phyloP scores from a whole-genome alignment of 1,140 invertebrate species.

The Bombus huntii region DNA sequence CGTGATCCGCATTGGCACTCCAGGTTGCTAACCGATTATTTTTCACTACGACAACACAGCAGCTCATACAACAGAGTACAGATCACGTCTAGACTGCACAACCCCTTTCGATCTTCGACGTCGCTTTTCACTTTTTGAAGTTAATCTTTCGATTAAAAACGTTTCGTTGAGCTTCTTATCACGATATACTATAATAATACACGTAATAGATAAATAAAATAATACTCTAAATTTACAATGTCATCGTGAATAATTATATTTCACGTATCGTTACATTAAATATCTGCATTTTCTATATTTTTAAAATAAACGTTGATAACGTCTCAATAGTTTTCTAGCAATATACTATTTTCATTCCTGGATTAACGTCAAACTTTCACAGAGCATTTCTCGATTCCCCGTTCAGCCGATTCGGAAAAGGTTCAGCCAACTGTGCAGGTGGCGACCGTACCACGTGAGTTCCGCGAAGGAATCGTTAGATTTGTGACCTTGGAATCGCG shows the following conservation, averaged over 20 bases:
- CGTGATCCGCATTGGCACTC: conserved; percentile 82
- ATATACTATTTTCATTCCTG: neutral
- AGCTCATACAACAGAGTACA: conserved; percentile 53
- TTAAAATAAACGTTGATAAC: no score
- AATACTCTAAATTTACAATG: neutral
- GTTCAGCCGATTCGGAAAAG: neutral
- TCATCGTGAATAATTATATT: neutral
- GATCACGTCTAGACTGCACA: neutral
- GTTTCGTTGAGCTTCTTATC: conserved; percentile 1
- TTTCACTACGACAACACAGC: conserved; percentile 62
- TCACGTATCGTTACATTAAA: neutral
- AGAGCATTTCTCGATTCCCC: neutral
- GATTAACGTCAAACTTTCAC: neutral
- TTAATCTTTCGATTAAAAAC: neutral
- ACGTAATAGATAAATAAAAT: no score
- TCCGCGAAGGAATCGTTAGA: conserved; percentile 26
- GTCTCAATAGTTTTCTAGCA: no score
- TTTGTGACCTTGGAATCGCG: conserved; percentile 36
- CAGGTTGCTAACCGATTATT: conserved; percentile 76
- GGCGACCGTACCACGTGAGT: conserved; percentile 12
- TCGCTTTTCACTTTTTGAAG: neutral
- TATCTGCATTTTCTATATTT: no score
- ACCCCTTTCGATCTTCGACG: neutral
- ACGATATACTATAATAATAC: no score
- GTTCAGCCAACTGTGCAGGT: neutral